Base-by-base conservation (phyloP, 2,113 vertebrate species). In the Pyrgilauda ruficollis region DNA sequence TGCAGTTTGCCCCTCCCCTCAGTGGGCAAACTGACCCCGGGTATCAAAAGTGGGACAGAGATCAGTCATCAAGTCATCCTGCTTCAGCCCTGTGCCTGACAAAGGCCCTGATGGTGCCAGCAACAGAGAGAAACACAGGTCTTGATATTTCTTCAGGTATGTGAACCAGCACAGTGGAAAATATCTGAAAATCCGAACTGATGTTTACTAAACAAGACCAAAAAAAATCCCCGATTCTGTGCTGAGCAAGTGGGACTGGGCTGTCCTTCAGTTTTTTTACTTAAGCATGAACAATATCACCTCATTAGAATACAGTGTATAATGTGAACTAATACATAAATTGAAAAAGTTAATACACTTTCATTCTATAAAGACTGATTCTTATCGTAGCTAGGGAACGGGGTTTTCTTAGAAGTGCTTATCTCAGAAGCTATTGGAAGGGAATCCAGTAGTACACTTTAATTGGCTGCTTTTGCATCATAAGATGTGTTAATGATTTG, bases 381-480 rank as follows among this genome's bases (percentile, higher is more conserved):
- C 15, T 46, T 68, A 30, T 18, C 66, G 37, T 20, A 35, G 26
- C 49, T 70, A 53, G 35, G n/a, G 59, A 77, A 80, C 43, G 41
- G 15, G 33, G 66, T 93, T 95, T 89, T 78, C 81, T 82, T 70
- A 74, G 52, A 39, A 81, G 28, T 28, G 55, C 50, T 94, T 94
- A 77, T 84, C 70, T 77, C 1, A 4, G 66, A 72, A 87, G 56
- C 23, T 74, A 23, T 46, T 30, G 33, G 85, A 94, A 90, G 33
- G 55, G 68, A 93, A 90, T 90, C 61, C 2, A 7, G 67, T 28
- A 70, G 63, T 46, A 66, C 6, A 5, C 39, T 80, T 73, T 91
- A 95, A 93, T 94, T 92, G 76, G n/a, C 47, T 92, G 33, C 90
- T 94, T 93, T 88, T 89, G 87, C 86, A 94, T 84, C 79, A 78